A percentile compares a stretch with the other conserved stretches of the same genome.
Evolutionary conservation across 2,888 invertebrate genomes (phyloP).

Genomic region (Coremacera marginata): DNA sequence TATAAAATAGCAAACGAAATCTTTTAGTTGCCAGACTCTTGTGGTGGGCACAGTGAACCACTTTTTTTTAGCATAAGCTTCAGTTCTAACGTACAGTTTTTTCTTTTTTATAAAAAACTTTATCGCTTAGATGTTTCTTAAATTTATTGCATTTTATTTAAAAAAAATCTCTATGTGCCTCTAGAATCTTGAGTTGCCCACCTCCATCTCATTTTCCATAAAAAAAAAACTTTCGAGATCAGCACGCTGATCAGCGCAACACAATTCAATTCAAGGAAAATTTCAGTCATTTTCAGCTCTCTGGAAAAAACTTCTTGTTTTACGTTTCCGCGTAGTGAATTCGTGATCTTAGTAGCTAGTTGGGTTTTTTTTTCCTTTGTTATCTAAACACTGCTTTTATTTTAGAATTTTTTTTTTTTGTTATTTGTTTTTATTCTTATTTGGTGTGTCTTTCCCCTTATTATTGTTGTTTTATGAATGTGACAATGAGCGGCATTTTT

Average conservation of each 20-base stretch:
- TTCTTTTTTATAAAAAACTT: too few species aligned
- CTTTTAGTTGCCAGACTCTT: too few species aligned
- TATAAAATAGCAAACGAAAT: too few species aligned
- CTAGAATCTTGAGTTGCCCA: background rate
- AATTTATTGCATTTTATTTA: too few species aligned
- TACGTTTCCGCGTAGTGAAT: slow-evolving; percentile 41
- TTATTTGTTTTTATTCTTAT: slow-evolving; percentile 18
- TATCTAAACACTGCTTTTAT: slow-evolving; percentile 10
- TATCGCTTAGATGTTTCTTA: too few species aligned
- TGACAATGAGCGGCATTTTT: slow-evolving; percentile 47
- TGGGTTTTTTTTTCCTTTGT: background rate
- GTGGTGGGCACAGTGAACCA: too few species aligned
- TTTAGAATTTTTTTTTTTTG: slow-evolving; percentile 1
- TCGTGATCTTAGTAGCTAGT: slow-evolving; percentile 59
- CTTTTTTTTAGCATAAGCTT: too few species aligned
- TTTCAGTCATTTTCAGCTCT: slow-evolving; percentile 39
- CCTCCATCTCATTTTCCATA: slow-evolving; percentile 29
- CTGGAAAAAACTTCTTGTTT: background rate
- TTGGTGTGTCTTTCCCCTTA: slow-evolving; percentile 21
- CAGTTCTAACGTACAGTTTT: too few species aligned
- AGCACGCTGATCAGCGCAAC: slow-evolving; percentile 27
- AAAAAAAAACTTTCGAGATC: background rate
- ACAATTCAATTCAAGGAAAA: slow-evolving; percentile 52
- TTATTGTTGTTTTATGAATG: slow-evolving; percentile 26
- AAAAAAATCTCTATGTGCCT: too few species aligned